Evolutionary conservation across 2,113 vertebrate genomes (phyloP).

Genomic region (Spermophilus dauricus): DNA sequence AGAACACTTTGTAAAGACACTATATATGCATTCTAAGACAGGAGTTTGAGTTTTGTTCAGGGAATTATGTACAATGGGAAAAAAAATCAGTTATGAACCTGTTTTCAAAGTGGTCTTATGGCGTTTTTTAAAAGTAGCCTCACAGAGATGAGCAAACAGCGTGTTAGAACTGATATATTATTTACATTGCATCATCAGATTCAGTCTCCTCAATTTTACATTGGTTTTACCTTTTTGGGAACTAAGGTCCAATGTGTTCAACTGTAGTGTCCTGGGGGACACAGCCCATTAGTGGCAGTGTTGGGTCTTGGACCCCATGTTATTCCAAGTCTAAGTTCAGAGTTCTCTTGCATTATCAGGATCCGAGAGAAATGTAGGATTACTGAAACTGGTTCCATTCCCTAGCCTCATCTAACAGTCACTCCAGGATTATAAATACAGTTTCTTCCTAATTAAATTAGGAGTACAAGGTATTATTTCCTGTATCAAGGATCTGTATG

Average conservation of each 20-base stretch:
- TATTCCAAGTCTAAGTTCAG: background rate
- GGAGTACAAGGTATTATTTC: background rate
- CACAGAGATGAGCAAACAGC: background rate
- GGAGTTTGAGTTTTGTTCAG: background rate
- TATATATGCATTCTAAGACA: background rate
- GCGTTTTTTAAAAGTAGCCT: background rate
- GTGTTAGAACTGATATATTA: background rate
- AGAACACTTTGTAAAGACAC: too few relatives aligned
- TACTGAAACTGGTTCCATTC: background rate
- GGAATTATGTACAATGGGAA: background rate
- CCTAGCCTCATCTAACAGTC: background rate
- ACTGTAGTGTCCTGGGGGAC: background rate
- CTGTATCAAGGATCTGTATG: background rate
- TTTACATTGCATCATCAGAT: background rate
- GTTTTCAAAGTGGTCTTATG: background rate
- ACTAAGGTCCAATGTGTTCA: background rate
- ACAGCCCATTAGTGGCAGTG: background rate
- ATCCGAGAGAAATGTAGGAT: background rate
- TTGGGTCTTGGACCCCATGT: background rate
- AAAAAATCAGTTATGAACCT: background rate
- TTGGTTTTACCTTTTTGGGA: background rate
- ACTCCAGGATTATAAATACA: background rate
- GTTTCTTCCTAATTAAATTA: constrained; percentile 34
- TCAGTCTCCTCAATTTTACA: background rate
- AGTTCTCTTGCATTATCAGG: background rate